Base-by-base conservation (phyloP, 2,888 invertebrate species). In the Ectobius pallidus region DNA sequence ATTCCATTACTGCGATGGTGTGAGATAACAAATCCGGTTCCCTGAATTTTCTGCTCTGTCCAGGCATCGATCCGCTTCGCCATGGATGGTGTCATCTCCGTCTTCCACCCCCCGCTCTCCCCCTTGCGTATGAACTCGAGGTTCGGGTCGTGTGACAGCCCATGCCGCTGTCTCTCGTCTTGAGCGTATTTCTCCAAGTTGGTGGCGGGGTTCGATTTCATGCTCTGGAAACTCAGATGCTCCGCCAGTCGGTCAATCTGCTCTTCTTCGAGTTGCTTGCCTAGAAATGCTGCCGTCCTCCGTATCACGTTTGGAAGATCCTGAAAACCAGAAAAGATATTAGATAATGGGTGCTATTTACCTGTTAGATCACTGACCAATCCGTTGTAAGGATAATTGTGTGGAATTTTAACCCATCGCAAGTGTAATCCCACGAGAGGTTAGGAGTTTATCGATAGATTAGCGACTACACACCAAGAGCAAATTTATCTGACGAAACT, bases 131-230 rank as follows among this genome's bases (percentile, higher is more conserved):
- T 78, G 76, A 81, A 81, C 18, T 77, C 76, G 46, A 79, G 73
- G 30, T 78, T 75, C 9, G 77, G 76, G 6, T 77, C 74, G 3
- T 75, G 68, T 11, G 77, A 75, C 61, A 78, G 70, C 7, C 76
- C 73, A 61, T 77, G 74, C 20, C 77, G 75, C 44, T 77, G 74
- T 34, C 77, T 76, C 58, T 79, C 79, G 42, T 77, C 78, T 46
- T 75, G 75, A 22, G 77, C 77, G 58, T 78, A 76, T 25, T 77
- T 76, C 61, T 81, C 81, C 62, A 79, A 79, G 73, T 88, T 88
- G n/a, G 85, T 83, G 44, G 82, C 81, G 14, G 84, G 81, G 78
- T 88, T 87, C 6, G 80, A 78, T 76, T 84, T 85, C 87, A 88
- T 88, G 65, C 79, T 82, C 18, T 81, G 78, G 79, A 88, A 87